Base-by-base conservation (phyloP, 2,888 invertebrate genomes). In the Dione vanillae region DNA sequence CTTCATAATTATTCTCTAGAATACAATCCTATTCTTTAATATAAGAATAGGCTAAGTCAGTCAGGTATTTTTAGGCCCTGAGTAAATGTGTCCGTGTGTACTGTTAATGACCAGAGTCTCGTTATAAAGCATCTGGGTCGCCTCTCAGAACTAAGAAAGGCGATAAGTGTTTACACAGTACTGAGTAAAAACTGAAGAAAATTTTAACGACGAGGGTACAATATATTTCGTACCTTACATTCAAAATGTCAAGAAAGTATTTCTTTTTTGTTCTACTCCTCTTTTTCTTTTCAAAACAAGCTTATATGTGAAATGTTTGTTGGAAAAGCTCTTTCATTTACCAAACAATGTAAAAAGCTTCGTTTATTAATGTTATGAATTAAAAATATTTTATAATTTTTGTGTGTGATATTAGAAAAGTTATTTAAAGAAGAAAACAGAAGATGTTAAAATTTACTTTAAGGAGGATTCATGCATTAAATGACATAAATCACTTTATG, bases 51-150 rank as follows among this genome's bases (percentile, higher is more conserved):
- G 5, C 2, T 27, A 27, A 27, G 27, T 27, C 27, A 27, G 27
- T 27, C 27, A 27, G 27, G 27, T 27, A 5, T 27, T 27, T 27
- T 27, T 27, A 27, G 27, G 27, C 27, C 27, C 27, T 3, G 5
- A 58, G 41, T 58, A 47, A 56, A 69, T 49, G 64, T 47, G 19
- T 43, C 37, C 54, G 65, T 68, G 10, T 64, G 47, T 69, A 69
- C 62, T 65, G 51, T 71, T 67, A 71, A 69, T 54, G 56, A 58
- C 58, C 58, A 40, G 43, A 37, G 69, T 56, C 67, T 70, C 64
- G 66, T 58, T 73, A 73, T 71, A 71, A 71, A 71, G 62, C 73
- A 73, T 71, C 73, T 73, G 43, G 73, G 73, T 73, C 73, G 66
- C 69, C 71, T 66, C 67, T 73, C 54, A 73, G 66, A 71, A 71